Conservation (phyloP, 2,888 invertebrate species). For the Chalcosyrphus nemorum region DNA sequence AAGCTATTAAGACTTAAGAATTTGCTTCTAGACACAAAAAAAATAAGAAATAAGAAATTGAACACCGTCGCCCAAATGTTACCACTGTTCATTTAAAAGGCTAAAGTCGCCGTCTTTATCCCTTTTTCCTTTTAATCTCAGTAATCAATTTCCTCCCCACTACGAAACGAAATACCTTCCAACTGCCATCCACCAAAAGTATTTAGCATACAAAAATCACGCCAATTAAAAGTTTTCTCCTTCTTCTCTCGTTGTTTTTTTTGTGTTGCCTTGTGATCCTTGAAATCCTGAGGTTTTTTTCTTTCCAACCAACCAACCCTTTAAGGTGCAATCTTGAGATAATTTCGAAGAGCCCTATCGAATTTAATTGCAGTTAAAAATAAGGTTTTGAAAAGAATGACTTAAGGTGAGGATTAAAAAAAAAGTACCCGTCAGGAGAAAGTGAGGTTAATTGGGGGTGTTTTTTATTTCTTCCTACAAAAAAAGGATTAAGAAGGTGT, state of each 20-base stretch:
- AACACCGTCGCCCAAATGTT: constrained; percentile 40
- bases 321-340: constrained; percentile 66
- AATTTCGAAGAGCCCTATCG: constrained; percentile 41
- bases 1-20: not conserved
- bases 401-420: constrained; percentile 62
- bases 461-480: no score
- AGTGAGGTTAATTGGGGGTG: constrained; percentile 61
- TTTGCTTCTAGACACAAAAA: not conserved
- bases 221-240: constrained; percentile 69
- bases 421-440: constrained; percentile 25
- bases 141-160: constrained; percentile 59
- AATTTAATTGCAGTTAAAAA: constrained; percentile 60
- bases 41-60: not conserved
- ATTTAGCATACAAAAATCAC: constrained; percentile 71
- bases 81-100: constrained; percentile 28
- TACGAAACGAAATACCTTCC: constrained; percentile 51
- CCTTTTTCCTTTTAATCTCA: constrained; percentile 44
- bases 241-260: not conserved
- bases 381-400: constrained; percentile 14
- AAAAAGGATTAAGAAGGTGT: constrained; percentile 68
- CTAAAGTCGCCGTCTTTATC: not conserved
- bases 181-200: constrained; percentile 57
- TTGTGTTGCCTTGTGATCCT: not conserved
- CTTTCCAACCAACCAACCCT: no score
- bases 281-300: constrained; percentile 42